phyloP scores from a whole-genome alignment of 2,888 invertebrate species.

The Ichneumon xanthorius region DNA sequence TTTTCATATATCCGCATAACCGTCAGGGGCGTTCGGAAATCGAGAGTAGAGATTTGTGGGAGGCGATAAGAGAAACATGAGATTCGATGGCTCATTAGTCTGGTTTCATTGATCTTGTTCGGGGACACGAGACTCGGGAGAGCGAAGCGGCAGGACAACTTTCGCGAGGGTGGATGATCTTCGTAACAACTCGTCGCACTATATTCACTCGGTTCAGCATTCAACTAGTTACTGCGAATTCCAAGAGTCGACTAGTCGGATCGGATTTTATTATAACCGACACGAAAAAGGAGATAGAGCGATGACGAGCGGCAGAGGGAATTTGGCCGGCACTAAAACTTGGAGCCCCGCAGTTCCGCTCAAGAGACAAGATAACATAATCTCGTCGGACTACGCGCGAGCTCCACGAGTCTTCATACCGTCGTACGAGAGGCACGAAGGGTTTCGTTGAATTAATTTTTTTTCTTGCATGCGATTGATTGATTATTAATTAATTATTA shows the following conservation, averaged over 20 bases:
- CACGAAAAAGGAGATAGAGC: not conserved
- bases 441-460: not conserved
- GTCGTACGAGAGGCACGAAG: conserved; percentile 75
- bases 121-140: not conserved
- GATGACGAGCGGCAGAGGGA: conserved; percentile 56
- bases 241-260: not conserved
- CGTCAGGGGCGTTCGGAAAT: conserved; percentile 48
- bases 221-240: not conserved
- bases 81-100: conserved; percentile 46
- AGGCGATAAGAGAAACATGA: conserved; percentile 43
- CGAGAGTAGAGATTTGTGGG: conserved; percentile 56
- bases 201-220: not conserved
- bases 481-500: not conserved
- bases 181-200: not conserved
- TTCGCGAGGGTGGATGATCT: conserved; percentile 42
- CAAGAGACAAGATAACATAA: conserved; percentile 73
- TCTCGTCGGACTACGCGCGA: conserved; percentile 74
- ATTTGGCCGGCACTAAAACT: conserved; percentile 52
- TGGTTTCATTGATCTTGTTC: conserved; percentile 35
- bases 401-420: conserved; percentile 71
- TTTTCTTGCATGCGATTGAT: not conserved
- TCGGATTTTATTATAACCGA: conserved; percentile 6
- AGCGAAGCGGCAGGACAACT: conserved; percentile 16
- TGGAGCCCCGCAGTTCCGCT: conserved; percentile 72
- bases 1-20: conserved; percentile 21